These are phyloP conservation scores for Halichoerus grypus DNA, from an alignment of 2,113 vertebrate species.

Conservation along the genomic window DNA sequence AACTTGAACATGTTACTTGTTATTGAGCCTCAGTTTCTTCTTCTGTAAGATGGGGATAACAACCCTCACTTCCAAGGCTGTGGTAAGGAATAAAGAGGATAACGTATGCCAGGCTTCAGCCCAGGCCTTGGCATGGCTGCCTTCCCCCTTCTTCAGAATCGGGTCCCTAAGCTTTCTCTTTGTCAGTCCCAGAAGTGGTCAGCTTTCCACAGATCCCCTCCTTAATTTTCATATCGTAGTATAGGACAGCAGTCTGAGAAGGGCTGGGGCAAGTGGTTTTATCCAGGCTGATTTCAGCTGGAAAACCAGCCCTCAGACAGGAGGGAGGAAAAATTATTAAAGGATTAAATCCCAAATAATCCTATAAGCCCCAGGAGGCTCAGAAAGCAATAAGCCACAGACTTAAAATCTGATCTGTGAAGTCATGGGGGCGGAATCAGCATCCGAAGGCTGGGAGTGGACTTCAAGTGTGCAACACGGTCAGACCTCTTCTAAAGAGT, in stretches of 20 bases:
- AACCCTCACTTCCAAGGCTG: neutral
- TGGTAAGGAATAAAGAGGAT: neutral
- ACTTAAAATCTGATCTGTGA: constrained; percentile 58
- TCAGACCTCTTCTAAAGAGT: constrained; percentile 60
- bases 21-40: neutral
- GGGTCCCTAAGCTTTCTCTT: neutral
- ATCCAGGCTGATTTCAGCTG: constrained; percentile 48
- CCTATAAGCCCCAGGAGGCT: constrained; percentile 59
- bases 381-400: constrained; percentile 70
- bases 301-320: constrained; percentile 72
- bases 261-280: neutral
- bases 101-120: neutral
- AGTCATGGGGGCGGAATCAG: constrained; percentile 19
- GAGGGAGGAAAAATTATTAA: constrained; percentile 80
- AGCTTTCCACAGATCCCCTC: neutral
- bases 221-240: neutral
- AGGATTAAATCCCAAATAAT: constrained; percentile 78
- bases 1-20: neutral
- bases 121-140: neutral
- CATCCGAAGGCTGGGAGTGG: constrained; percentile 27
- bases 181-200: neutral
- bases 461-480: neutral
- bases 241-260: neutral
- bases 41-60: constrained; percentile 31
- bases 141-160: neutral